These are phyloP conservation scores for Eremophila alpestris DNA, from an alignment of 2,797 vertebrate species.

Conservation along the genomic window DNA sequence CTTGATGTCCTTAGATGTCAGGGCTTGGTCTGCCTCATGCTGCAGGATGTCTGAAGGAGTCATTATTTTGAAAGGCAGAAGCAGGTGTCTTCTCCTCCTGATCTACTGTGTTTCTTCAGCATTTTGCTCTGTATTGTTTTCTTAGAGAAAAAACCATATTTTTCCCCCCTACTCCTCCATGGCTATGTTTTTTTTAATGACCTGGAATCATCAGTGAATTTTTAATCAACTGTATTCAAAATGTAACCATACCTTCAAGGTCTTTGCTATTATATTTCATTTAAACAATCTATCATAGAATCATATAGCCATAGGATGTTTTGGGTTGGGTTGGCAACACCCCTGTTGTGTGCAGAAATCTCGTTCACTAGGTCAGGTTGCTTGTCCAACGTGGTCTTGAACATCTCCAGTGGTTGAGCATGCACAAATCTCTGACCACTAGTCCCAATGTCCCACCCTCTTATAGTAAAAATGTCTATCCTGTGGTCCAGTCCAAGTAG, in stretches of 20 bases:
- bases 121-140: background rate
- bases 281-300: background rate
- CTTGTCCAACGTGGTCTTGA: background rate
- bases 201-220: background rate
- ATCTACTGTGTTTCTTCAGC: background rate
- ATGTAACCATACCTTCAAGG: background rate
- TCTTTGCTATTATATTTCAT: background rate
- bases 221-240: background rate
- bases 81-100: background rate
- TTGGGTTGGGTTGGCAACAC: background rate
- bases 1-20: background rate
- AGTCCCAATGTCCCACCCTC: background rate
- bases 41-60: background rate
- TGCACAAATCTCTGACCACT: background rate
- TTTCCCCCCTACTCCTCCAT: rapidly evolving
- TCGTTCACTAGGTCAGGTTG: background rate
- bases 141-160: background rate
- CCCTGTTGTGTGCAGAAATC: background rate
- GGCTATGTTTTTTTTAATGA: background rate
- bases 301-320: background rate
- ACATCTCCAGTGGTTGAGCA: background rate
- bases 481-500: background rate
- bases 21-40: background rate
- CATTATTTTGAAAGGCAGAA: background rate
- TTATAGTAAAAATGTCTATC: background rate